phyloP scores from a whole-genome alignment of 2,113 vertebrate genomes.

The Phalacrocorax carbo region DNA sequence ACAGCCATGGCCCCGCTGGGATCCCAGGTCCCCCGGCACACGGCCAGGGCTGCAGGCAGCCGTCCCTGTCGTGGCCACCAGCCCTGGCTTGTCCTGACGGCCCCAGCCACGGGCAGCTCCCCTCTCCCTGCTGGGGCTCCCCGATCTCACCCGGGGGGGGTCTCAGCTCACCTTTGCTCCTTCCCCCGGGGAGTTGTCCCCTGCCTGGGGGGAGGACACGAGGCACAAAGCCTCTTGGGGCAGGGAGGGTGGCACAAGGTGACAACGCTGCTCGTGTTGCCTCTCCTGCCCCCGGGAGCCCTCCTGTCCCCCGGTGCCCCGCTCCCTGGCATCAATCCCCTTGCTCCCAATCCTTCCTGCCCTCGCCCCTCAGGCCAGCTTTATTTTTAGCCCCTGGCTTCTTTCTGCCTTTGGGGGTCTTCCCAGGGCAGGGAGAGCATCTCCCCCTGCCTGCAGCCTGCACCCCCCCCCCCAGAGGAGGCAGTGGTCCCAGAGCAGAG shows the following conservation, averaged over 20 bases:
- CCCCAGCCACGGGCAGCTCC: not conserved
- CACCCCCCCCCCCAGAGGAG: not conserved
- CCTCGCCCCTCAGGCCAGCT: not conserved
- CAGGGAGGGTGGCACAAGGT: not conserved
- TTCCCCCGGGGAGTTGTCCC: not conserved
- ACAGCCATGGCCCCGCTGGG: not conserved
- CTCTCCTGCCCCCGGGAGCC: not conserved
- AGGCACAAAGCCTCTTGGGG: not conserved
- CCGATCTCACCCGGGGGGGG: not conserved
- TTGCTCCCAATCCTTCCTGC: not conserved
- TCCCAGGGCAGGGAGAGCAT: not conserved
- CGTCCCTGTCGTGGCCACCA: not conserved
- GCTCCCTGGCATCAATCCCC: not conserved
- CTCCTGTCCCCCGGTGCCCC: not conserved
- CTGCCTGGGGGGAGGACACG: fast-evolving
- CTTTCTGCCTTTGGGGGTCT: not conserved
- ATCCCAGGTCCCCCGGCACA: fast-evolving
- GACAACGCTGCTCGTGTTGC: not conserved
- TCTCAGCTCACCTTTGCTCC: not conserved
- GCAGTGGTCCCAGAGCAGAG: not conserved
- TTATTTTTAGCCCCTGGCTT: constrained; percentile 20
- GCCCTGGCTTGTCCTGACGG: fast-evolving
- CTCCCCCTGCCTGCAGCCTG: not conserved
- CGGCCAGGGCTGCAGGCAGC: not conserved
- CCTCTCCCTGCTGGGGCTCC: not conserved